Evolutionary conservation across 2,888 invertebrate genomes (phyloP), one percentile per base, ranked within the genome.

Genomic region (Agrochola lychnidis): DNA sequence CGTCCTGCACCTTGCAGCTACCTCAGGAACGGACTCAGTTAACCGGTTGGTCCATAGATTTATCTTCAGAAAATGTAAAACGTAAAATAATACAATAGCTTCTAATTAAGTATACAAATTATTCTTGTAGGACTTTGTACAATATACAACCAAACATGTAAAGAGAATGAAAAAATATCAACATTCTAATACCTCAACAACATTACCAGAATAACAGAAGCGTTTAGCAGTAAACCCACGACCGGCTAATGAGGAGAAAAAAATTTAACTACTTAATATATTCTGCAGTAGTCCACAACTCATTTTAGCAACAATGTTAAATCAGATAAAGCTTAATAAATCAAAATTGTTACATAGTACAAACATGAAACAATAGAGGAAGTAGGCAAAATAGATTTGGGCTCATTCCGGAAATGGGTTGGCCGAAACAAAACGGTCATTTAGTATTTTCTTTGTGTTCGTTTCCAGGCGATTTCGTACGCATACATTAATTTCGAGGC

Each of bases 371-470:
- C 87, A 87, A 85, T 83, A 64, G 74, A 69, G 81, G 81, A 82
- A 83, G 84, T 79, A 68, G 73, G 78, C 78, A 73, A 77, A 81
- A 87, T 81, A 79, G 74, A 81, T 85, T 86, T 79, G 70, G 78
- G 79, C 69, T 82, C 82, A 81, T 78, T 76, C 79, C 83, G 89
- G 90, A 90, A 90, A 85, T 86, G 81, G 86, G 84, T 67, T 51
- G 88, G 78, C 72, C 78, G 77, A 81, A 87, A 90, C 90, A 90
- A 90, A 90, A 90, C 83, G 90, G 77, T 74, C 88, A 83, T 83
- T 90, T 89, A 89, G 78, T 79, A 82, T 79, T 83, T 85, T 85
- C 77, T 87, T 87, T 86, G 82, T 88, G 64, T 74, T 57, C n/a
- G 57, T 83, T 81, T 77, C 71, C 83, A 80, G 63, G 77, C 75